Percentiles rank a stretch among this genome's conserved stretches.
Conservation (phyloP, 2,888 invertebrate genomes). For the Osedax fenrisi region DNA sequence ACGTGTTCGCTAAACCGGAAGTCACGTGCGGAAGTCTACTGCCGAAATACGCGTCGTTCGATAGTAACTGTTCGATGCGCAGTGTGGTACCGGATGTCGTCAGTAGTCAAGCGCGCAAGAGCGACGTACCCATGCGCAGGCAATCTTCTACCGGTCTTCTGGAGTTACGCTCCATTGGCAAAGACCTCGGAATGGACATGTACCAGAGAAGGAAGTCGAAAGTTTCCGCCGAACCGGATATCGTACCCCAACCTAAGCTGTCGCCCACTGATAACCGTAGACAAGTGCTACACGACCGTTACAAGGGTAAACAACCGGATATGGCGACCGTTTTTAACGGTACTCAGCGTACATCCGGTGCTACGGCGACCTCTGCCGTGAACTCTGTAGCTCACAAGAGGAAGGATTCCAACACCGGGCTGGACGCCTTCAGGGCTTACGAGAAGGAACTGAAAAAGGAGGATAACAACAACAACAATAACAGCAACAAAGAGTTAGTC, state of each 20-base stretch:
- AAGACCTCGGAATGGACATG: not conserved
- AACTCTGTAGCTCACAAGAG: not conserved
- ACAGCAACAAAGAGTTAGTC: too few species aligned
- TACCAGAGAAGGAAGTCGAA: not conserved
- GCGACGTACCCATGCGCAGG: not conserved
- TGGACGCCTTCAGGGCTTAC: not conserved
- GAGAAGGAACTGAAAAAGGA: not conserved
- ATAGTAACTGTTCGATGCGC: not conserved
- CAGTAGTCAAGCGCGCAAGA: too few species aligned
- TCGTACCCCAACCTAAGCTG: not conserved
- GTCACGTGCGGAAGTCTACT: not conserved
- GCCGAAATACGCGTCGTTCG: not conserved
- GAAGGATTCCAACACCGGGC: not conserved
- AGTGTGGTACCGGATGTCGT: not conserved
- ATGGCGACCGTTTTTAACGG: too few species aligned
- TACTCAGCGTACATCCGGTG: too few species aligned
- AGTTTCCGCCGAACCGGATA: too few species aligned
- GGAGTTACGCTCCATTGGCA: not conserved
- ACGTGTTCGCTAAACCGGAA: not conserved
- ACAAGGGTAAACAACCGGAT: too few species aligned
- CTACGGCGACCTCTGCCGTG: not conserved
- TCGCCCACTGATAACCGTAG: not conserved
- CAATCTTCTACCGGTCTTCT: not conserved
- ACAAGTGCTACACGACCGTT: not conserved
- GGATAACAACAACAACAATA: not conserved